Evolutionary conservation across 2,888 invertebrate genomes (phyloP).

Genomic region (Andrena haemorrhoa): DNA sequence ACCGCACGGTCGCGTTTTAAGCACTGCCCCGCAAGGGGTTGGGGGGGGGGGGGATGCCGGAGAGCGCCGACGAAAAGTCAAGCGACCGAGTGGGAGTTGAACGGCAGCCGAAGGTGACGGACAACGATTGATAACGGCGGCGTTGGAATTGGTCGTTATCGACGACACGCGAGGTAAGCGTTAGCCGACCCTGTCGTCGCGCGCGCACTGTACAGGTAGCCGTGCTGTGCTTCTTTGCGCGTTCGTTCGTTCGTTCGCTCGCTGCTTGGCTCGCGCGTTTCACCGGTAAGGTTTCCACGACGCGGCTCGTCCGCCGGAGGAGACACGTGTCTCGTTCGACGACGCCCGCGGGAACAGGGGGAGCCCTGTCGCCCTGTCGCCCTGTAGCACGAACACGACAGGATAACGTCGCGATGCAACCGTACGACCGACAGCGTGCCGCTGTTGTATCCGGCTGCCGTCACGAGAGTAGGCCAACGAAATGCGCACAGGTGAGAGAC

Average conservation of each 20-base stretch:
- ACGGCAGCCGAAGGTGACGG: no score
- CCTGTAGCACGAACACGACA: background rate
- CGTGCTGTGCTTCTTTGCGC: slow-evolving; percentile 38
- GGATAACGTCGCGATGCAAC: slow-evolving; percentile 34
- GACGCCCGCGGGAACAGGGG: no score
- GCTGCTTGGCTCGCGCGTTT: slow-evolving; percentile 34
- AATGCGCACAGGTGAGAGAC: slow-evolving; percentile 80
- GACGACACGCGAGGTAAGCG: slow-evolving; percentile 29
- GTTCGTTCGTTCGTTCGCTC: slow-evolving; percentile 26
- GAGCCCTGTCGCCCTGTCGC: no score
- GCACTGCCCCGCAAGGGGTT: background rate
- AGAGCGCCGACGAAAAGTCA: background rate
- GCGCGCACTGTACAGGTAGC: slow-evolving; percentile 39
- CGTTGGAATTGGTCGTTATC: slow-evolving; percentile 27
- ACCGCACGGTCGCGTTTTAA: background rate
- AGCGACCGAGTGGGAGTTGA: background rate
- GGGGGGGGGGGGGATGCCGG: no score
- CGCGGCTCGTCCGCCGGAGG: background rate
- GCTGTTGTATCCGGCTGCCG: slow-evolving; percentile 69
- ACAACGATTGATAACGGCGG: slow-evolving; percentile 18
- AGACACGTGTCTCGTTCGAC: slow-evolving; percentile 7
- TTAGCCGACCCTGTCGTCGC: slow-evolving; percentile 55
- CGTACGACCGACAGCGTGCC: slow-evolving; percentile 40
- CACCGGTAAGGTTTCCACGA: slow-evolving; percentile 52
- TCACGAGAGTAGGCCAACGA: slow-evolving; percentile 77